phyloP scores from a whole-genome alignment of 1,140 invertebrate species.

The Leguminivora glycinivorella region DNA sequence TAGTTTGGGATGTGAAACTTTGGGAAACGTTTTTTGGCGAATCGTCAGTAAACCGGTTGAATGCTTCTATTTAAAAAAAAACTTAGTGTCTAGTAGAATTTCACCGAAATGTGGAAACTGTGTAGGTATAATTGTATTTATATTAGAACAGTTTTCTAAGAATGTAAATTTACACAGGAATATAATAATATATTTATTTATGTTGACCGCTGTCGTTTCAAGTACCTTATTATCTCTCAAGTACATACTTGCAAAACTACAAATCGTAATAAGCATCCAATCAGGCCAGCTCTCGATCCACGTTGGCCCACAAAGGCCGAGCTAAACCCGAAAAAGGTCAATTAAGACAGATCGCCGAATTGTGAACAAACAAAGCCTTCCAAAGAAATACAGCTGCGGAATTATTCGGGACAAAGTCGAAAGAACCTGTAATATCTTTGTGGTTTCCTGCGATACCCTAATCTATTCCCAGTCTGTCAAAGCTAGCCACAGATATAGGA shows the following conservation, averaged over 20 bases:
- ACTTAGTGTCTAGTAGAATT: too few species aligned
- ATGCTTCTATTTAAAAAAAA: too few species aligned
- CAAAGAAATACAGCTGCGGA: conserved; percentile 19
- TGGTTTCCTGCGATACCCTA: conserved; percentile 14
- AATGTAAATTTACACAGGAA: too few species aligned
- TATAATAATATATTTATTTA: too few species aligned
- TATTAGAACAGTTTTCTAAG: too few species aligned
- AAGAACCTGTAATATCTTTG: conserved; percentile 18
- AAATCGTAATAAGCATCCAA: conserved; percentile 23
- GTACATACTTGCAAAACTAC: conserved; percentile 2
- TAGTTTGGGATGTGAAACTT: too few species aligned
- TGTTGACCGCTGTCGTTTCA: background rate
- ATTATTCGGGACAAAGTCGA: background rate
- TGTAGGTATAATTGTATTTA: too few species aligned
- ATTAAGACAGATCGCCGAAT: conserved; percentile 23
- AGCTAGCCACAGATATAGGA: too few species aligned
- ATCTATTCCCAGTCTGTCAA: conserved; percentile 15
- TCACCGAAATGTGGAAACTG: too few species aligned
- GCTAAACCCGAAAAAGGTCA: conserved; percentile 22
- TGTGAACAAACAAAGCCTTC: conserved; percentile 17
- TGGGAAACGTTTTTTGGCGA: too few species aligned
- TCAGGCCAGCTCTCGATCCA: background rate
- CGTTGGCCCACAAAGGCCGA: background rate
- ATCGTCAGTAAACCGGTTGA: too few species aligned
- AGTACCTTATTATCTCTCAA: background rate